phyloP scores from a whole-genome alignment of 2,888 invertebrate genomes.

The Lasioglossum marginatum region DNA sequence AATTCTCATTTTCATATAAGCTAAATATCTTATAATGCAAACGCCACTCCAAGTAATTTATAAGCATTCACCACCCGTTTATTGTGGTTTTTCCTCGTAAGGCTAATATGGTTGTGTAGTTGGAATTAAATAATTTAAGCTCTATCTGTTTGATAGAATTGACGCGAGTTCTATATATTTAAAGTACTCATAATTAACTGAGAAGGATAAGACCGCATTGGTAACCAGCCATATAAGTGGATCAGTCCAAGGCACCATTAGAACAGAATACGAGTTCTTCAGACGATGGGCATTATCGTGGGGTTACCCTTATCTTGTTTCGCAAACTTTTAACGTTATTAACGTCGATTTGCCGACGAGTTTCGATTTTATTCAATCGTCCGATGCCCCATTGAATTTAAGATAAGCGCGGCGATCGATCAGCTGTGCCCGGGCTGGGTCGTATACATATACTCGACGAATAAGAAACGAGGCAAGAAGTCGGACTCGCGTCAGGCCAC shows the following conservation, averaged over 20 bases:
- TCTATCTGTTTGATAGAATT: not conserved
- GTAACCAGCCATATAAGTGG: not conserved
- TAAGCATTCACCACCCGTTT: not conserved
- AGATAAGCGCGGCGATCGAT: conserved; percentile 66
- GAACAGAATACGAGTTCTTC: conserved; percentile 12
- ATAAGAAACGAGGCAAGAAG: conserved; percentile 43
- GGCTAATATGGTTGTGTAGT: not conserved
- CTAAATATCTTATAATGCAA: not conserved
- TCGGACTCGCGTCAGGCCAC: conserved; percentile 57
- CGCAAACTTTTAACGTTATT: conserved; percentile 61
- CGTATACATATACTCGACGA: conserved; percentile 5
- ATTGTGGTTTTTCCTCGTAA: not conserved
- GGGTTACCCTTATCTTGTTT: conserved; percentile 47
- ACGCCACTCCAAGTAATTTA: not conserved
- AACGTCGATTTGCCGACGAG: conserved; percentile 60
- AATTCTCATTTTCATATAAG: not conserved
- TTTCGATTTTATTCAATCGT: conserved; percentile 62
- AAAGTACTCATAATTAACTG: not conserved
- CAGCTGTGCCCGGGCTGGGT: conserved; percentile 14
- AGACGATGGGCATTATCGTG: conserved; percentile 34
- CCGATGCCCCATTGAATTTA: conserved; percentile 67
- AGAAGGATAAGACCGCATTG: not conserved
- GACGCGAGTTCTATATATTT: not conserved
- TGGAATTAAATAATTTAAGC: not conserved
- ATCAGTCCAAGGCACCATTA: not conserved